Percentiles rank a stretch among this genome's conserved stretches.
phyloP scores from a whole-genome alignment of 1,140 invertebrate species.

The Drosophila sechellia region DNA sequence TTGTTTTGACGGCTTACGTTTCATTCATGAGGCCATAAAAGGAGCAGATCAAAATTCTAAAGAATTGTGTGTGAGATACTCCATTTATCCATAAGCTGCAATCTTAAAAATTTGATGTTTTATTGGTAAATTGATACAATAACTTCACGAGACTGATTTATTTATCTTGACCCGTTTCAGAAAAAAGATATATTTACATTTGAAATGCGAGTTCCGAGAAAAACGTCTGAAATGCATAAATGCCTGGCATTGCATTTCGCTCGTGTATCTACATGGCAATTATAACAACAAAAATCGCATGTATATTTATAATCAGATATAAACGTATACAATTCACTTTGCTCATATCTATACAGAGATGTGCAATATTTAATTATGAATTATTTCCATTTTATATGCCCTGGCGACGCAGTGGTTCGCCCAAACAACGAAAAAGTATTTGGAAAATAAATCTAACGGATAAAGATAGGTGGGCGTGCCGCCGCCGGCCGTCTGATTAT shows the following conservation, averaged over 20 bases:
- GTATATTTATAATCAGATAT: slow-evolving; percentile 5
- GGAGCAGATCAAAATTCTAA: slow-evolving; percentile 17
- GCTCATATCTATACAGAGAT: slow-evolving; percentile 2
- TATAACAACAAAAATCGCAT: slow-evolving; percentile 7
- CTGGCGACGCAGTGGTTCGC: slow-evolving; percentile 50
- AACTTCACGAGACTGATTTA: background rate
- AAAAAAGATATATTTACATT: slow-evolving; percentile 1
- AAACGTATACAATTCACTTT: background rate
- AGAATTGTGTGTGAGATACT: background rate
- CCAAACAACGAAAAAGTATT: slow-evolving; percentile 47
- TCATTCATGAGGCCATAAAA: slow-evolving; percentile 35
- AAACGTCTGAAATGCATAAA: slow-evolving; percentile 16
- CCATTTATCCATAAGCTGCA: background rate
- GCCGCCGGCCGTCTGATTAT: slow-evolving; percentile 43
- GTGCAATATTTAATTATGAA: slow-evolving; percentile 70
- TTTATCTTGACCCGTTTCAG: background rate
- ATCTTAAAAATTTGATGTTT: background rate
- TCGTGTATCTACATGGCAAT: background rate
- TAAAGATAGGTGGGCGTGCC: slow-evolving; percentile 50
- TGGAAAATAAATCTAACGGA: slow-evolving; percentile 61
- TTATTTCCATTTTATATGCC: slow-evolving; percentile 66
- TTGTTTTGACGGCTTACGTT: slow-evolving; percentile 44
- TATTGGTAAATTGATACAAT: background rate
- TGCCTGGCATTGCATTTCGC: slow-evolving; percentile 2
- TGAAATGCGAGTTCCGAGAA: slow-evolving; percentile 7